Conservation (phyloP, 2,888 invertebrate species). For the Hydriomena furcata region DNA sequence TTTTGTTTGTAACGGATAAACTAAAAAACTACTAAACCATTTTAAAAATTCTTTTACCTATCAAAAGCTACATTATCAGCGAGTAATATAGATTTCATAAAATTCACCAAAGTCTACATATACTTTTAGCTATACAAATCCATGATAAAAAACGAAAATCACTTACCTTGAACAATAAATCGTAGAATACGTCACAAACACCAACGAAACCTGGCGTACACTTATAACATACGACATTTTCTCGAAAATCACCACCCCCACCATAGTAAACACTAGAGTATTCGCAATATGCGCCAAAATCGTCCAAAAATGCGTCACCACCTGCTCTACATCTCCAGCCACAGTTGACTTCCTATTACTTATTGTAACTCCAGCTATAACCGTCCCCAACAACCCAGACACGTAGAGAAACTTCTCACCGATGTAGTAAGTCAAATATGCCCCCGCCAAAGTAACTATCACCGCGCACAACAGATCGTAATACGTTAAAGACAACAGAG, state of each 20-base stretch:
- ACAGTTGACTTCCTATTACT: slow-evolving; percentile 67
- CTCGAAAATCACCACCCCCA: slow-evolving; percentile 84
- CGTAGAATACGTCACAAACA: slow-evolving; percentile 74
- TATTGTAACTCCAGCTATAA: slow-evolving; percentile 64
- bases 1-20: no score
- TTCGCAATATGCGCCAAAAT: slow-evolving; percentile 71
- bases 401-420: slow-evolving; percentile 74
- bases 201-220: slow-evolving; percentile 62
- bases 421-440: slow-evolving; percentile 69
- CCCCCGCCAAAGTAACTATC: slow-evolving; percentile 62
- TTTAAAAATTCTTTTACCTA: no score
- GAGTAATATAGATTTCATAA: no score
- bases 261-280: slow-evolving; percentile 84
- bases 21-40: no score
- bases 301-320: slow-evolving; percentile 62
- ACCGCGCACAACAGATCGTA: slow-evolving; percentile 66
- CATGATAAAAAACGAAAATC: background rate
- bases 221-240: slow-evolving; percentile 70
- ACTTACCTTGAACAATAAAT: slow-evolving; percentile 70
- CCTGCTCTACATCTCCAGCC: slow-evolving; percentile 67
- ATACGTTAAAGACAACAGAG: slow-evolving; percentile 64
- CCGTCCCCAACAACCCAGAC: slow-evolving; percentile 65
- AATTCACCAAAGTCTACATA: no score
- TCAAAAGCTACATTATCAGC: no score
- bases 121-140: no score